phyloP scores from a whole-genome alignment of 2,113 vertebrate species.

The Vulpes vulpes region DNA sequence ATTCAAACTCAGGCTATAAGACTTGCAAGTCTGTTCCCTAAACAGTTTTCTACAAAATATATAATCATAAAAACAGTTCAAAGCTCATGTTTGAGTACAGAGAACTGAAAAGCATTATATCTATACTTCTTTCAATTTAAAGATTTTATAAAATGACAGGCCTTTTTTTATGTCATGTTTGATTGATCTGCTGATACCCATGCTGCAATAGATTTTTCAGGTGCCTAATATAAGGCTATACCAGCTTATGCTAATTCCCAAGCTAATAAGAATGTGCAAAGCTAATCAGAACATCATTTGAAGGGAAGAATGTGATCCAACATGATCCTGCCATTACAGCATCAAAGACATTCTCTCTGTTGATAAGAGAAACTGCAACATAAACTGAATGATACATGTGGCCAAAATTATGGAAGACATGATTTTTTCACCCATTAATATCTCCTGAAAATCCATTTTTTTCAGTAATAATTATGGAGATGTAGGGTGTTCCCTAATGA shows the following conservation, averaged over 20 bases:
- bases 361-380: background rate
- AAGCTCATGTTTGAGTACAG: background rate
- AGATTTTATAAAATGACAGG: background rate
- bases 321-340: conserved; percentile 25
- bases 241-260: conserved; percentile 43
- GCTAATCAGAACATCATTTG: conserved; percentile 21
- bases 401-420: conserved; percentile 7
- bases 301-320: background rate
- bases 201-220: background rate
- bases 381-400: background rate
- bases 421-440: background rate
- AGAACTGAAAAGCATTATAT: background rate
- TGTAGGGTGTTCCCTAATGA: background rate
- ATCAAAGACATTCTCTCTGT: background rate
- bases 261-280: conserved; percentile 21
- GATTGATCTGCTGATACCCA: background rate
- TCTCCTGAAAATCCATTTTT: background rate
- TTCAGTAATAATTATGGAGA: conserved; percentile 6
- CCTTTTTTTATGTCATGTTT: background rate
- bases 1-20: background rate
- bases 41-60: background rate
- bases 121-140: background rate
- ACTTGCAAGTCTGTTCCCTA: background rate
- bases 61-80: background rate
- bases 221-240: background rate